Evolutionary conservation across 2,113 vertebrate species (phyloP).

Genomic region (Pygoscelis antarcticus): DNA sequence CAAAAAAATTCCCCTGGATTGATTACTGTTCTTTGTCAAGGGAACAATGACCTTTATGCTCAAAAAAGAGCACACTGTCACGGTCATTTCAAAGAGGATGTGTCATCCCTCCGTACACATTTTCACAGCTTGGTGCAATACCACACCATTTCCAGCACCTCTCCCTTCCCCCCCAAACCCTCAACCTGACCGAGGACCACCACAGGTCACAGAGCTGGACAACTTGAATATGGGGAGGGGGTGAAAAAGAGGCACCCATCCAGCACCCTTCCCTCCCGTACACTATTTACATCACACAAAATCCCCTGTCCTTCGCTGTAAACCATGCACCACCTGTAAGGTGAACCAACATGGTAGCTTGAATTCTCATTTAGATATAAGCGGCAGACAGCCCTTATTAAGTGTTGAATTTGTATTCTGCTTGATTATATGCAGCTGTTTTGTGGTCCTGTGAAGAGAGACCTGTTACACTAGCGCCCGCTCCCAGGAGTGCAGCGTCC

Average conservation of each 20-base stretch:
- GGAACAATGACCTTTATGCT: background rate
- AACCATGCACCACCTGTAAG: background rate
- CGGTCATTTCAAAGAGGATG: background rate
- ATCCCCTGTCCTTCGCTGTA: background rate
- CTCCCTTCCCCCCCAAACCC: background rate
- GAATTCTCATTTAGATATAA: background rate
- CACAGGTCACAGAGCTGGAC: background rate
- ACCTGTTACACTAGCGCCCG: background rate
- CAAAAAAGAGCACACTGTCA: background rate
- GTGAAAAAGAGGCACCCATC: background rate
- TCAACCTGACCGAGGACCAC: background rate
- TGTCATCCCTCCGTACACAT: background rate
- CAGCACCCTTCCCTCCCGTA: background rate
- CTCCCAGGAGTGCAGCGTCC: background rate
- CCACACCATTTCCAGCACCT: background rate
- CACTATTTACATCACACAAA: background rate
- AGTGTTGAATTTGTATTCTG: background rate
- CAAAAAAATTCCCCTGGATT: background rate
- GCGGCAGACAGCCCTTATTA: background rate
- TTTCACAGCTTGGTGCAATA: background rate
- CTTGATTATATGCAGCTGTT: background rate
- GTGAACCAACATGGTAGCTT: background rate
- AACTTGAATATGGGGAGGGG: background rate
- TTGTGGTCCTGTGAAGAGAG: background rate
- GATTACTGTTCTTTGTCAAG: background rate